These are phyloP conservation scores for Gnathonemus longibarbis DNA, from an alignment of 2,113 vertebrate species.

Conservation along the genomic window DNA sequence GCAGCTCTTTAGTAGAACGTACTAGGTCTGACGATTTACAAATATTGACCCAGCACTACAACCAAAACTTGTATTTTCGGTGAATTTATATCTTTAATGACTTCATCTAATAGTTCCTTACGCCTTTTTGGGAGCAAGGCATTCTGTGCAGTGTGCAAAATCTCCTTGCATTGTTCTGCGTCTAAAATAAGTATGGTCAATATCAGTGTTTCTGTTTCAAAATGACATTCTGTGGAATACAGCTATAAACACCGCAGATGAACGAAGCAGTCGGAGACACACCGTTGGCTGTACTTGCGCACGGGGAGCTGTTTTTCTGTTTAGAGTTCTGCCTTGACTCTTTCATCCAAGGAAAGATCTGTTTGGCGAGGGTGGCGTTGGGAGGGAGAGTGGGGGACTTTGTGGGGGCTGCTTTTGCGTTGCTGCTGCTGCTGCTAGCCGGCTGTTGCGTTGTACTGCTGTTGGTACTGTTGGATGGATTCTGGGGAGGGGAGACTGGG, in stretches of 20 bases:
- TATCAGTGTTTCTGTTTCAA: not conserved
- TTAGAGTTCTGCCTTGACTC: slow-evolving; percentile 92
- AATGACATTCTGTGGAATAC: not conserved
- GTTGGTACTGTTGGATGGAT: slow-evolving; percentile 64
- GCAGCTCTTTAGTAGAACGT: not conserved
- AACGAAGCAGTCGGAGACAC: slow-evolving; percentile 45
- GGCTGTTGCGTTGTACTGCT: slow-evolving; percentile 55
- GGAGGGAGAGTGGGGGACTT: slow-evolving; percentile 71
- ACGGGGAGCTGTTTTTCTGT: slow-evolving; percentile 90
- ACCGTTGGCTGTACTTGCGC: slow-evolving; percentile 77
- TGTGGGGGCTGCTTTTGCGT: slow-evolving; percentile 49
- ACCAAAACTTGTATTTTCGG: not conserved
- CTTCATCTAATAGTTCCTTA: not conserved
- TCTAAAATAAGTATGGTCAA: not conserved
- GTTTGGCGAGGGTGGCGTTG: slow-evolving; percentile 80
- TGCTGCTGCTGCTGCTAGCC: slow-evolving; percentile 57
- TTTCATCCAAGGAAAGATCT: slow-evolving; percentile 99
- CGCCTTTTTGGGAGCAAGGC: not conserved
- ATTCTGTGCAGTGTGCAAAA: not conserved
- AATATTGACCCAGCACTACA: not conserved
- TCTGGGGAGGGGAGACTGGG: slow-evolving; percentile 77
- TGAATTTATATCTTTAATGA: not conserved
- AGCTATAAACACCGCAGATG: not conserved
- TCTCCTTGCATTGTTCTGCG: not conserved
- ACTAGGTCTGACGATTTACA: not conserved